Base-by-base conservation (phyloP, 2,113 vertebrate genomes). In the Hypanus sabinus region DNA sequence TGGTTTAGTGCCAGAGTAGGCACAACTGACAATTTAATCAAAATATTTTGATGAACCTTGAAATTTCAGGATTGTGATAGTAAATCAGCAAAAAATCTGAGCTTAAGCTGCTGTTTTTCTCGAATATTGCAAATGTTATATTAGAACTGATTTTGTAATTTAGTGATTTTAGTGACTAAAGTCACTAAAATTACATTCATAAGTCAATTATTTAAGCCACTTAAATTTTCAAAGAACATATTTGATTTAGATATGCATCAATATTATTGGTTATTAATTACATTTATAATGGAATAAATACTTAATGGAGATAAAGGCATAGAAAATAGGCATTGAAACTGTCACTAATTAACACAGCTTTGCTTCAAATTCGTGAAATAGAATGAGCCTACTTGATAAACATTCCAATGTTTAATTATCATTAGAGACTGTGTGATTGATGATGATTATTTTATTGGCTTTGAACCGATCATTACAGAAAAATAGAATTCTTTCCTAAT, bases 61-160 rank as follows among this genome's bases (percentile, higher is more conserved):
- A 91, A 18, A 4, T 46, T 70, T 70, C 62, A 36, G 65, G 88
- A 22, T 57, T 33, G 62, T 36, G 85, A 60, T 33, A 33, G 22
- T 85, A 91, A 91, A n/a, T 36, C 46, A 14, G 81, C 81, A 85
- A 60, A 22, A 90, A 91, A 90, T 90, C 62, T 65, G 87, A 33
- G 88, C 36, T 90, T 62, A 33, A n/a, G 14, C 30, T 65, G 16
- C 60, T 91, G 57, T 14, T 70, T 91, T 91, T 91, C 62, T 22
- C 0, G 88, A 91, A 36, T 70, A 68, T 36, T 90, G 30, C 0
- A 90, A 90, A 90, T 12, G 6, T 36, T 68, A 65, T 33, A 65
- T 16, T 90, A 55, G 46, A 57, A 85, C 27, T 85, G 81, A 27
- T 3, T 80, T 80, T 22, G 38, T 57, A 46, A 27, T 3, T 80